Percentiles rank a stretch among this genome's conserved stretches.
phyloP scores from a whole-genome alignment of 2,888 invertebrate species.

The Trachelus troglodyta region DNA sequence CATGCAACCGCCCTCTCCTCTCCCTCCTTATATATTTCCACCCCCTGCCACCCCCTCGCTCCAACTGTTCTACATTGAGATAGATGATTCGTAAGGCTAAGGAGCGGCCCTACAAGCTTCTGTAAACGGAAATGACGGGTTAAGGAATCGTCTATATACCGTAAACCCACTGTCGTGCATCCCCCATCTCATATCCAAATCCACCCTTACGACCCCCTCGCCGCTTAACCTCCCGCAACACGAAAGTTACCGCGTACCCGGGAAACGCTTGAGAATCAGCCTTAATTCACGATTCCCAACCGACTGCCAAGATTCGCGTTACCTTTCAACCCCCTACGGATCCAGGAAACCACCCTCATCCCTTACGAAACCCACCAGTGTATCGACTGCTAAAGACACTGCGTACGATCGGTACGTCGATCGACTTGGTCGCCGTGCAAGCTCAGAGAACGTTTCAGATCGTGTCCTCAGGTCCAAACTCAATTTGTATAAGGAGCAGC shows the following conservation, averaged over 20 bases:
- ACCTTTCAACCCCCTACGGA: background rate
- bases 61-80: constrained; percentile 12
- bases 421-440: background rate
- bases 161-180: background rate
- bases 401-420: background rate
- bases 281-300: background rate
- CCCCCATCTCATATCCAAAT: background rate
- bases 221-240: background rate
- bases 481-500: background rate
- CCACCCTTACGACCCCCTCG: background rate
- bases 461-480: background rate
- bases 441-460: background rate
- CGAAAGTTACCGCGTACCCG: background rate
- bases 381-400: background rate
- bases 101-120: background rate
- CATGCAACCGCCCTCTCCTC: background rate
- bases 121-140: background rate
- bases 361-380: background rate
- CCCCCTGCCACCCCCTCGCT: background rate
- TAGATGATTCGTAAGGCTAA: constrained; percentile 18
- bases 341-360: background rate
- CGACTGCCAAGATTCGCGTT: background rate
- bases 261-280: background rate
- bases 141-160: background rate
- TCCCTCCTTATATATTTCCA: background rate